Percentiles rank a stretch among this genome's conserved stretches.
These are phyloP conservation scores for Boloria euphrosyne DNA, from an alignment of 2,888 invertebrate genomes.

Conservation along the genomic window DNA sequence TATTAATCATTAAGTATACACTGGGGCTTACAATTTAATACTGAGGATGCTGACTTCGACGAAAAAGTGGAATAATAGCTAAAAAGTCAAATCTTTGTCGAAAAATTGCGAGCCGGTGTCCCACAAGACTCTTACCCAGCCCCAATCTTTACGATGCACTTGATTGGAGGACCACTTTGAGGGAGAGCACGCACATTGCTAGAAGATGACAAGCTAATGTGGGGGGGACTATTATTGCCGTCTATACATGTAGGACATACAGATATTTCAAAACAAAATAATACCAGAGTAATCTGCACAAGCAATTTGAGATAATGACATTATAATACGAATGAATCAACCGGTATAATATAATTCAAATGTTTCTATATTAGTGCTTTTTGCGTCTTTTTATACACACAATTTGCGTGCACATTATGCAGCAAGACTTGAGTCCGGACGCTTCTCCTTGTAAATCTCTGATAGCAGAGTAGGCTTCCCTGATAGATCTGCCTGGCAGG, in stretches of 20 bases:
- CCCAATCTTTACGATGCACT: slow-evolving; percentile 28
- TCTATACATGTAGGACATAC: too few relatives aligned
- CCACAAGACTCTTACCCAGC: slow-evolving; percentile 30
- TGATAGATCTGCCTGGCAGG: too few relatives aligned
- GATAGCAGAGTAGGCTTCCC: too few relatives aligned
- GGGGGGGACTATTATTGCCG: slow-evolving; percentile 11
- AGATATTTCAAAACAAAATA: not conserved
- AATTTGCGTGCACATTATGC: too few relatives aligned
- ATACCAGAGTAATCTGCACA: slow-evolving; percentile 5
- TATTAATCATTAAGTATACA: too few relatives aligned
- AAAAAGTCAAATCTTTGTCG: too few relatives aligned
- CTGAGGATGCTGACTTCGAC: too few relatives aligned
- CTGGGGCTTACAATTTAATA: too few relatives aligned
- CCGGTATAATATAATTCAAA: not conserved
- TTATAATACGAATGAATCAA: slow-evolving; percentile 19
- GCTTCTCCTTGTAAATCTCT: too few relatives aligned
- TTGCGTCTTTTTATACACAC: too few relatives aligned
- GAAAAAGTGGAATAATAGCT: too few relatives aligned
- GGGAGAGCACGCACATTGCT: slow-evolving; percentile 12
- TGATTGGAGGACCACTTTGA: slow-evolving; percentile 30
- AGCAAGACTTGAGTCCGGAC: too few relatives aligned
- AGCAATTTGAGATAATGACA: slow-evolving; percentile 14
- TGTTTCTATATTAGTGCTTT: not conserved
- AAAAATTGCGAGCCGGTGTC: slow-evolving; percentile 24
- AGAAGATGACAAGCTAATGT: slow-evolving; percentile 2